Percentiles rank a stretch among this genome's conserved stretches.
phyloP scores from a whole-genome alignment of 1,140 invertebrate species.

The Cotesia glomerata region DNA sequence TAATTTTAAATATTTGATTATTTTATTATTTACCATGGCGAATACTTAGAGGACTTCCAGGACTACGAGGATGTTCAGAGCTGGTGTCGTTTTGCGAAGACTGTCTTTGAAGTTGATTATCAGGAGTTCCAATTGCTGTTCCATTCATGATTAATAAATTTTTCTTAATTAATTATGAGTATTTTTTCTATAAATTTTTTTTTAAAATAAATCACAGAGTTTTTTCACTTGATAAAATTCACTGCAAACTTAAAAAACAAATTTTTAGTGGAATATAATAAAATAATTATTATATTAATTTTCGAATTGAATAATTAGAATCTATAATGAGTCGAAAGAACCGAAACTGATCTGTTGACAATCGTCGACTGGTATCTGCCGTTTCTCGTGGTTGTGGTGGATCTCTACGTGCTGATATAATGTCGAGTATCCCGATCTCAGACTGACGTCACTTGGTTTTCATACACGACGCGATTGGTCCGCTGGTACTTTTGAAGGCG shows the following conservation, averaged over 20 bases:
- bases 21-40: constrained; percentile 51
- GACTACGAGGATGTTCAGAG: constrained; percentile 56
- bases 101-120: constrained; percentile 52
- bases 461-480: constrained; percentile 53
- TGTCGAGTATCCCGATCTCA: constrained; percentile 42
- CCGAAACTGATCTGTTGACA: constrained; percentile 41
- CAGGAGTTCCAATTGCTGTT: constrained; percentile 48
- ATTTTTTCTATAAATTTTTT: no score
- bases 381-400: background rate
- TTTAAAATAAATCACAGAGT: no score
- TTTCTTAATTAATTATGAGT: background rate
- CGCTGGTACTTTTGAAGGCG: constrained; percentile 61
- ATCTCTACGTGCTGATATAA: constrained; percentile 35
- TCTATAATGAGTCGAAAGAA: background rate
- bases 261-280: background rate
- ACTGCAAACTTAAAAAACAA: background rate
- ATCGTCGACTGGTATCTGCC: constrained; percentile 38
- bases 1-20: background rate
- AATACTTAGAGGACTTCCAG: constrained; percentile 56
- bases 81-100: constrained; percentile 52
- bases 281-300: background rate
- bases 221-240: no score
- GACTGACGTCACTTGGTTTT: constrained; percentile 14
- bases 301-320: background rate
- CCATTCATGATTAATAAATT: constrained; percentile 53